phyloP scores from a whole-genome alignment of 1,140 invertebrate genomes.

The Danaus melanippus region DNA sequence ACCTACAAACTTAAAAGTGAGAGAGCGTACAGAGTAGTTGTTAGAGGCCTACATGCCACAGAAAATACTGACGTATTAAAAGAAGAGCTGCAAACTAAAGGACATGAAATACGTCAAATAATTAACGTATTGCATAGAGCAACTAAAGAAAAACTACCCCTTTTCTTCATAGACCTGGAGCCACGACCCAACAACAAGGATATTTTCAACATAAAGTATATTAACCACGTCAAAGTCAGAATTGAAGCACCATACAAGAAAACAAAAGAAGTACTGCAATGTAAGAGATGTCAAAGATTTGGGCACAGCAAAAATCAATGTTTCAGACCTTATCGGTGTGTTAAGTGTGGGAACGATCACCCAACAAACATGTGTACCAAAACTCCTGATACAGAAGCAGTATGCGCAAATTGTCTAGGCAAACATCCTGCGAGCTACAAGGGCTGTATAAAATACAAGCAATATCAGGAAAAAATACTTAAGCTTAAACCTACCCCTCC shows the following conservation, averaged over 20 bases:
- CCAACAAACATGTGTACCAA: constrained; percentile 15
- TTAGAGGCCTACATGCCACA: constrained; percentile 36
- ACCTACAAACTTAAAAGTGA: constrained; percentile 44
- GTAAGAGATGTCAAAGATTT: constrained; percentile 27
- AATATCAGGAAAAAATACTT: constrained; percentile 10
- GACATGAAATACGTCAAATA: constrained; percentile 29
- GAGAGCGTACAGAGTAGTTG: constrained; percentile 38
- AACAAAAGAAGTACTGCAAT: no score
- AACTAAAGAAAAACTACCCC: constrained; percentile 25
- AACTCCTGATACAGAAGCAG: constrained; percentile 16
- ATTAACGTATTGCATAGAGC: constrained; percentile 24
- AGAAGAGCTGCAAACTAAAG: constrained; percentile 20
- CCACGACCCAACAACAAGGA: constrained; percentile 31
- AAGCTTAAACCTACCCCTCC: background rate
- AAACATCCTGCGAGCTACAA: constrained; percentile 23
- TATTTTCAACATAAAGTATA: constrained; percentile 23
- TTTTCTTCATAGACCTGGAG: constrained; percentile 31
- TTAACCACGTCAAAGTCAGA: constrained; percentile 29
- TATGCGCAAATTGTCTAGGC: constrained; percentile 2
- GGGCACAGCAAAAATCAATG: constrained; percentile 32
- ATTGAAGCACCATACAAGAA: no score
- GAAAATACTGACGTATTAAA: constrained; percentile 30
- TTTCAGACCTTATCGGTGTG: constrained; percentile 22
- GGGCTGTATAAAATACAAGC: constrained; percentile 20
- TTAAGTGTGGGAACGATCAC: constrained; percentile 30